Evolutionary conservation across 2,113 vertebrate genomes (phyloP), one percentile per base, ranked within the genome.

Genomic region (Campylomormyrus tamandua): DNA sequence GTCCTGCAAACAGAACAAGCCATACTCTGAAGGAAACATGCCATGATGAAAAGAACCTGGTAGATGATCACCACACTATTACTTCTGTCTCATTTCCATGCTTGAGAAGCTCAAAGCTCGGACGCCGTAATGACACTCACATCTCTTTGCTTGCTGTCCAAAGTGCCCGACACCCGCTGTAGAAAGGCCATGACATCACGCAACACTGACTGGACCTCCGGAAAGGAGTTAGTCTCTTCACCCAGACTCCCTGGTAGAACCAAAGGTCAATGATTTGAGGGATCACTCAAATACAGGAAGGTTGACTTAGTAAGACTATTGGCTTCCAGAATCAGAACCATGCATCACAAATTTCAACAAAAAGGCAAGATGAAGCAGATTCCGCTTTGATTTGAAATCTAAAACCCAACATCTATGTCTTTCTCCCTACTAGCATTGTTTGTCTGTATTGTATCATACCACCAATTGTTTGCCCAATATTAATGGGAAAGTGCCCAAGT

Each of bases 141-240:
- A 50, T 90, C 49, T 83, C 85, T 58, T 27, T 90, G 87, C 49
- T 88, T 48, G 39, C 15, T 56, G 70, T 90, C 87, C 39, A 88
- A 52, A 15, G 86, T 90, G 48, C 10, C 77, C 15, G 90, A 90
- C 4, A 49, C 53, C 31, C 90, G 48, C 27, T 88, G 90, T 8
- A 87, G 88, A 87, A 90, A 88, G 50, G 56, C 74, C 17, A 88
- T 24, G n/a, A 90, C 13, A 24, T 90, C 48, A 42, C 24, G 35
- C 24, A 90, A 21, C 46, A 88, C 19, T 46, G 74, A 46, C 21
- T n/a, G 87, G 15, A 83, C 39, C 24, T 49, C 42, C 19, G 35
- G 52, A 13, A 90, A 66, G 21, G 9, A 7, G 2, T 77, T 49
- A 58, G 49, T n/a, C 19, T 70, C 70, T 24, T 27, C 62, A 24